A percentile compares a stretch with the other conserved stretches of the same genome.
Conservation (phyloP, 2,888 invertebrate species). For the Myathropa florea region DNA sequence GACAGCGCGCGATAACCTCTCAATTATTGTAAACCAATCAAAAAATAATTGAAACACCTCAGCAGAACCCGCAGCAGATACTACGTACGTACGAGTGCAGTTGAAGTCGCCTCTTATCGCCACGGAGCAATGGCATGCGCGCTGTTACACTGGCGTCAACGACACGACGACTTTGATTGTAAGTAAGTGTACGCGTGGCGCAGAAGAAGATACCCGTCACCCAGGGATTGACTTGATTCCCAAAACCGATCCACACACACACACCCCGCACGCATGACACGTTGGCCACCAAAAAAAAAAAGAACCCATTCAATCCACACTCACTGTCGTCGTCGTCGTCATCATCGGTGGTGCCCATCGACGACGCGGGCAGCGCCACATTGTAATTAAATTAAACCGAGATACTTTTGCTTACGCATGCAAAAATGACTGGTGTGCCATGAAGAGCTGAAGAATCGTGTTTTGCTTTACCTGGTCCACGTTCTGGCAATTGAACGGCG, state of each 20-base stretch:
- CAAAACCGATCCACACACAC: constrained; percentile 25
- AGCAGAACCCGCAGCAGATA: constrained; percentile 1
- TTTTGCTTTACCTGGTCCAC: constrained; percentile 80
- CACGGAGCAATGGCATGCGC: constrained; percentile 23
- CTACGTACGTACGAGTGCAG: constrained; percentile 28
- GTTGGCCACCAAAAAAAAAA: constrained; percentile 34
- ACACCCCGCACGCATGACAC: constrained; percentile 43
- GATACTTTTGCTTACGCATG: constrained; percentile 62
- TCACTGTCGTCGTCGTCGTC: not conserved
- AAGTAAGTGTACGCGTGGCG: constrained; percentile 60
- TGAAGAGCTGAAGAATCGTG: not conserved
- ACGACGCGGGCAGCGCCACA: not conserved
- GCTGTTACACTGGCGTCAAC: constrained; percentile 10
- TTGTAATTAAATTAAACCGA: constrained; percentile 28
- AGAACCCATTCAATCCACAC: not conserved
- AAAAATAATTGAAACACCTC: constrained; percentile 33
- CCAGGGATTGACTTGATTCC: constrained; percentile 33
- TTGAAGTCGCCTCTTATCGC: constrained; percentile 33
- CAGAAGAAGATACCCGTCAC: not conserved
- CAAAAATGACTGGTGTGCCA: constrained; percentile 23
- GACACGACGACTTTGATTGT: not conserved
- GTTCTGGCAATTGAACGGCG: constrained; percentile 78
- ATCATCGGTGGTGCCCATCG: not conserved
- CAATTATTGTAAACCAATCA: constrained; percentile 37
- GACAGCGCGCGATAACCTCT: constrained; percentile 36